These are phyloP conservation scores for Cataglyphis livida DNA, from an alignment of 2,888 invertebrate genomes.

Conservation along the genomic window DNA sequence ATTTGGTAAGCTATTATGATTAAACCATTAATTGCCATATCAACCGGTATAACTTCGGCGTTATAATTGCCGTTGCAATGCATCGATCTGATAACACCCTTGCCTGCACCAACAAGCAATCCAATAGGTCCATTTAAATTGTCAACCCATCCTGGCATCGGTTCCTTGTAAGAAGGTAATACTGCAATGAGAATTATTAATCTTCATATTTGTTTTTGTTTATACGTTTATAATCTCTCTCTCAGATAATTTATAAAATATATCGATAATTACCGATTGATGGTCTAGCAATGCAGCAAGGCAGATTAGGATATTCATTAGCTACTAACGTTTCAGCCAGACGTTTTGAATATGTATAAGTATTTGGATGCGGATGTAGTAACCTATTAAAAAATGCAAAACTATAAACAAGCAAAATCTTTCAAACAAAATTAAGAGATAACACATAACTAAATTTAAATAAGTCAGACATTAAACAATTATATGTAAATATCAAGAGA, in stretches of 20 bases:
- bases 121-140: conserved; percentile 97
- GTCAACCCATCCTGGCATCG: conserved; percentile 96
- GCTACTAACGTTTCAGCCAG: conserved; percentile 94
- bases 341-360: conserved; percentile 98
- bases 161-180: conserved; percentile 92
- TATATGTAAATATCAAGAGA: neutral
- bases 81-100: conserved; percentile 96
- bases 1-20: conserved; percentile 91
- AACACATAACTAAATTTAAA: too few relatives aligned
- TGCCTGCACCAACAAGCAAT: conserved; percentile 93
- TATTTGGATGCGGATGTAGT: conserved; percentile 94
- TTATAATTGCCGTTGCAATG: conserved; percentile 91
- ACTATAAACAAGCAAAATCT: neutral
- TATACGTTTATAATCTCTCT: neutral
- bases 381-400: conserved; percentile 82
- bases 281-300: conserved; percentile 94
- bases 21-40: conserved; percentile 93
- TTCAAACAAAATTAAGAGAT: neutral
- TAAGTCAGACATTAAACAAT: neutral
- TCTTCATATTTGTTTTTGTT: neutral
- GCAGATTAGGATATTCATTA: conserved; percentile 91
- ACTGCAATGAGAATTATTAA: conserved; percentile 86
- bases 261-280: conserved; percentile 91
- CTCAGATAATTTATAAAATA: conserved; percentile 6
- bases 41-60: conserved; percentile 93